Evolutionary conservation across 2,888 invertebrate species (phyloP).

Genomic region (Lymantria dispar): DNA sequence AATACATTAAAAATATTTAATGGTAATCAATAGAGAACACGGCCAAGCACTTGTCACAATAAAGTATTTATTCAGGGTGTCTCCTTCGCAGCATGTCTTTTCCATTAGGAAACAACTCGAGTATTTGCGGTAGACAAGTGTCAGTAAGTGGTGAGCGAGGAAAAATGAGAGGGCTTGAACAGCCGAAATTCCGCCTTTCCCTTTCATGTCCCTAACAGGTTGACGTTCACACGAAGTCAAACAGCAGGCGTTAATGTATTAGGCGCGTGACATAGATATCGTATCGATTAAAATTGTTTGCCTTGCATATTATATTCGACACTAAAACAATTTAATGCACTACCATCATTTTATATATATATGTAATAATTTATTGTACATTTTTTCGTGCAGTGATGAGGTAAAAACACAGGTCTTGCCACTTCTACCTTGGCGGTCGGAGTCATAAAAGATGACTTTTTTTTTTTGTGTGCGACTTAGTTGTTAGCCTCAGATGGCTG

Average conservation of each 20-base stretch:
- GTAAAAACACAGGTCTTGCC: too few species aligned
- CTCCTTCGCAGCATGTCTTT: slow-evolving; percentile 76
- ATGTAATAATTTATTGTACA: too few species aligned
- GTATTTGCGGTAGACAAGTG: slow-evolving; percentile 77
- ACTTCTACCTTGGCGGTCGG: too few species aligned
- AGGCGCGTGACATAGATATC: neutral
- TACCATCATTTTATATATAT: too few species aligned
- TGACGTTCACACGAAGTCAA: slow-evolving; percentile 34
- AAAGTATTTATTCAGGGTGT: slow-evolving; percentile 77
- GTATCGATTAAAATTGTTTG: neutral
- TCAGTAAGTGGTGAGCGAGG: slow-evolving; percentile 65
- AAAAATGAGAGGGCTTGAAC: slow-evolving; percentile 47
- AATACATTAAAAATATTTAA: slow-evolving; percentile 18
- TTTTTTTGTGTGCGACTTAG: too few species aligned
- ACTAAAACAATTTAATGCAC: too few species aligned
- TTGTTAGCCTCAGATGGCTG: too few species aligned
- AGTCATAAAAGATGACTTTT: too few species aligned
- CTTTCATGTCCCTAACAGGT: slow-evolving; percentile 27
- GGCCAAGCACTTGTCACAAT: slow-evolving; percentile 70
- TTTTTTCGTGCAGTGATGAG: too few species aligned
- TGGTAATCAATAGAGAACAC: slow-evolving; percentile 58
- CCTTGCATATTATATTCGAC: neutral
- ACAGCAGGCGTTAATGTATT: slow-evolving; percentile 5
- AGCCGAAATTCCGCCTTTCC: slow-evolving; percentile 20
- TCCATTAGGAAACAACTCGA: slow-evolving; percentile 77